Evolutionary conservation across 1,140 invertebrate species (phyloP), one percentile per base, ranked within the genome.

Genomic region (Euglossa dilemma): DNA sequence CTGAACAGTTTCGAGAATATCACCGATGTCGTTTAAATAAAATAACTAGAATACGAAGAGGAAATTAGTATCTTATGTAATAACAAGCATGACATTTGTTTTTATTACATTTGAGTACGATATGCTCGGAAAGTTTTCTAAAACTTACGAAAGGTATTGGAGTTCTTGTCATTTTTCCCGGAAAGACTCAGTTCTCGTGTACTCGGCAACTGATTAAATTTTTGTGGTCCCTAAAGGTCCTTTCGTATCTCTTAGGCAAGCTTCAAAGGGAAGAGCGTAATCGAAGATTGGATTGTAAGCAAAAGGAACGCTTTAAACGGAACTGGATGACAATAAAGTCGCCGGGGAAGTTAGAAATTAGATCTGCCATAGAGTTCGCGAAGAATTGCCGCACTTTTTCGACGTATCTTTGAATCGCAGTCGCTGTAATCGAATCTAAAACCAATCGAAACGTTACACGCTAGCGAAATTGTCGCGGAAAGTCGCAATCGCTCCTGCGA

Each of bases 401-500:
- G 25, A 50, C 50, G 2, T 52, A 56, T 43, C 20, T 47, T 57
- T 28, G 4, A 25, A 72, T 47, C 5, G 8, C 43, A 16, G 16
- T 14, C n/a, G 23, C 64, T 11, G 11, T 7, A 11, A 20, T 52
- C 23, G 36, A 36, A n/a, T 63, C 45, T 7, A 56, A 14, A 16
- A 69, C 23, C 52, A 20, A 79, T 70, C 43, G 47, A 47, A 80
- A 80, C 28, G 77, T 71, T 56, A 50, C 16, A n/a, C 36, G 54
- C 77, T 43, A 28, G 61, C 18, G 20, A 28, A 59, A 50, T 25
- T 43, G 0, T 11, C 20, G 23, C 25, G 11, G 4, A 54, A 47
- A 11, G 18, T 6, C 14, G n/a, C 1, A 1, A 36, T 36, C 36
- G 47, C 52, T 63, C 61, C 67, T n/a, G 36, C 52, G 4, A 23